Base-by-base conservation (phyloP, 2,797 vertebrate genomes). In the Arctocebus calabarensis region DNA sequence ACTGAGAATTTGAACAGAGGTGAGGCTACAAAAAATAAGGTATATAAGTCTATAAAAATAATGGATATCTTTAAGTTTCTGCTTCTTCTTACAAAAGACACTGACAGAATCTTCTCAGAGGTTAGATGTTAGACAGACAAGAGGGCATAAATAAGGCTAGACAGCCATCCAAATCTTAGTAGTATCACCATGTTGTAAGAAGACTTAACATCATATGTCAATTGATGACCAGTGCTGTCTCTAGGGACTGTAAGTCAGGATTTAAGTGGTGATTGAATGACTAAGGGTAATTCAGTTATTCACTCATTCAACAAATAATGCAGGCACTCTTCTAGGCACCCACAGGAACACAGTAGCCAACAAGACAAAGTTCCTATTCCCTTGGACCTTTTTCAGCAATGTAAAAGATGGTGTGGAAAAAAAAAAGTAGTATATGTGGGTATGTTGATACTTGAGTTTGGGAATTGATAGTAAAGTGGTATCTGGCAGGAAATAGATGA, bases 401-500 rank as follows among this genome's bases (percentile, higher is more conserved):
- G 14, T 87, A 40, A 71, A 95, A 82, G 79, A 68, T 32, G 84
- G 11, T 22, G n/a, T 73, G 19, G 59, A 79, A 43, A 25, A 91
- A 62, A 85, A 85, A 75, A 64, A 75, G 64, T 52, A n/a, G 5
- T 61, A 5, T 88, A 14, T 90, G 57, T 68, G 64, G 10, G 45
- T 66, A 75, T 82, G 29, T 77, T 40, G 32, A 66, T 40, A 45
- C 61, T 90, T 43, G 25, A 64, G 68, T 74, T 86, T 66, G 43
- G 70, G 61, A 77, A 34, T 85, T 96, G 59, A 82, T 52, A 88
- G 25, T 64, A 74, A 43, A 77, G 13, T 94, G 23, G 62, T 95
- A 90, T 88, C 77, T 92, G 59, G 43, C 20, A 70, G 48, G 57
- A 94, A 86, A 82, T 37, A 91, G 77, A 92, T 84, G 13, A 78